phyloP scores from a whole-genome alignment of 2,888 invertebrate genomes.

The Ptilodon capucinus region DNA sequence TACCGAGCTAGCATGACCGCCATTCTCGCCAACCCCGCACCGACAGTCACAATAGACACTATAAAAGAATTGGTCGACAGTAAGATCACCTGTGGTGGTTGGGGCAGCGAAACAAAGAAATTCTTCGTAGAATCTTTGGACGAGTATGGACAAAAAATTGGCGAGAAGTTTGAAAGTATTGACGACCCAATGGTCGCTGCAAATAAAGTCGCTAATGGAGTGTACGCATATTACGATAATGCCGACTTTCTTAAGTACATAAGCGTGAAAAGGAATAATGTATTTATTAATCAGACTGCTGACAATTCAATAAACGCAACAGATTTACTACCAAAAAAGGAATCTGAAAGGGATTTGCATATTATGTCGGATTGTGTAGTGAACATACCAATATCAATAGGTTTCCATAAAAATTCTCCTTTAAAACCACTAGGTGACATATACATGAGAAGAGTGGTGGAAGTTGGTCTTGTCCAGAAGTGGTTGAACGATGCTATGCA shows the following conservation, averaged over 20 bases:
- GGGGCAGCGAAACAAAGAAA: conserved; percentile 86
- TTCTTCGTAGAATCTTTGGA: conserved; percentile 89
- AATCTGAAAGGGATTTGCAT: conserved; percentile 83
- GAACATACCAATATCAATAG: conserved; percentile 91
- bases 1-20: conserved; percentile 94
- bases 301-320: conserved; percentile 50
- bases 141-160: conserved; percentile 85
- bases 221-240: conserved; percentile 92
- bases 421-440: conserved; percentile 86
- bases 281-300: conserved; percentile 42
- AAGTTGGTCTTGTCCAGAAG: conserved; percentile 89
- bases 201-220: conserved; percentile 85
- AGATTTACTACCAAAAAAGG: conserved; percentile 16
- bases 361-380: conserved; percentile 92
- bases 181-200: conserved; percentile 85
- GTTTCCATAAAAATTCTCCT: conserved; percentile 91
- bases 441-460: conserved; percentile 85
- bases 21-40: conserved; percentile 89
- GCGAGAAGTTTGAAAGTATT: conserved; percentile 84
- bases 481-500: conserved; percentile 90
- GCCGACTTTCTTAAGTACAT: conserved; percentile 86
- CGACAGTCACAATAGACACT: conserved; percentile 91
- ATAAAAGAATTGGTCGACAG: conserved; percentile 86
- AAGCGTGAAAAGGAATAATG: conserved; percentile 80
- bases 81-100: conserved; percentile 86